A percentile compares a stretch with the other conserved stretches of the same genome.
These are phyloP conservation scores for Schizothorax lantsangensis DNA, from an alignment of 2,797 vertebrate genomes.

Conservation along the genomic window DNA sequence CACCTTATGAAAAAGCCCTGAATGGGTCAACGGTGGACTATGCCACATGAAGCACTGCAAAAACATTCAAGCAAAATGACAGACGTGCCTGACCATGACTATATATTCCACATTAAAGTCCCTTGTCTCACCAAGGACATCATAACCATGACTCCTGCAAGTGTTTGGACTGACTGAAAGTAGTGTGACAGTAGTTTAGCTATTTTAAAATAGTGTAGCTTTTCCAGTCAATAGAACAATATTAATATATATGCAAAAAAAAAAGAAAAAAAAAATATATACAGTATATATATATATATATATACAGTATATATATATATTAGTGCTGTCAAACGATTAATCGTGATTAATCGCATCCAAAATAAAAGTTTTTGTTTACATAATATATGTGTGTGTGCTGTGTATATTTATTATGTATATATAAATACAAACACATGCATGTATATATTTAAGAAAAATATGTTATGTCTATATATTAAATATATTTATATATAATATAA, in stretches of 20 bases:
- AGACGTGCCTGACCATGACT: not conserved
- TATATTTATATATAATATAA: too few relatives aligned
- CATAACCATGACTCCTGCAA: not conserved
- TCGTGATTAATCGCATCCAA: too few relatives aligned
- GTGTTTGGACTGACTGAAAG: constrained; percentile 1
- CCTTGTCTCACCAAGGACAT: constrained; percentile 7
- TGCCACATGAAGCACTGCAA: not conserved
- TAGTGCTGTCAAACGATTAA: too few relatives aligned
- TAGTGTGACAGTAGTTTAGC: not conserved
- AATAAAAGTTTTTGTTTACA: too few relatives aligned
- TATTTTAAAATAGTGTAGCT: not conserved
- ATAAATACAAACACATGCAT: too few relatives aligned
- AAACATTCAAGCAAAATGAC: constrained; percentile 12
- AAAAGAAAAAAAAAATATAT: too few relatives aligned
- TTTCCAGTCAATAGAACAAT: not conserved
- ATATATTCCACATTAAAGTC: not conserved
- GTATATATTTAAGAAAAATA: too few relatives aligned
- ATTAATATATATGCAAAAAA: not conserved
- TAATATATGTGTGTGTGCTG: too few relatives aligned
- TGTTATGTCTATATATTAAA: too few relatives aligned
- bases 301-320: too few relatives aligned
- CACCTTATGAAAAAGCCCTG: constrained; percentile 12
- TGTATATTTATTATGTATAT: too few relatives aligned
- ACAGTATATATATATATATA: too few relatives aligned
- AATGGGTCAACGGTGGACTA: constrained; percentile 6